Evolutionary conservation across 1,140 invertebrate genomes (phyloP), one percentile per base, ranked within the genome.

Genomic region (Hycleus phaleratus): DNA sequence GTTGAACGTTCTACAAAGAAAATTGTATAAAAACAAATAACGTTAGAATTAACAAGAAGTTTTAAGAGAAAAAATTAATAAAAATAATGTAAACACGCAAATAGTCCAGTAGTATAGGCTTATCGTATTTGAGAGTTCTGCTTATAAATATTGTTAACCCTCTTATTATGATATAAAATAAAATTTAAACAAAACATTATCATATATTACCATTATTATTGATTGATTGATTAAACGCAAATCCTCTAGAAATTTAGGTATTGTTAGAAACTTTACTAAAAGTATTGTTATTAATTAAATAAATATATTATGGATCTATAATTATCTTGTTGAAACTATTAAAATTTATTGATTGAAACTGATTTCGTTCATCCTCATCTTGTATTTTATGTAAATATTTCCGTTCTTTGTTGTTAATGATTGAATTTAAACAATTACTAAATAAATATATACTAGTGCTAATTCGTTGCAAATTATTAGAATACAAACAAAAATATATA

Each of bases 71-170:
- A 42, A 42, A 42, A 42, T 10, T 42, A 39, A 49, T 43, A 38
- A 39, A 49, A 49, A 42, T 38, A 47, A 26, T n/a, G 46, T 25
- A 46, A 47, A 47, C 54, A 49, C 46, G 46, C 46, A 60, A 59
- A 46, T 63, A 61, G 62, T 63, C 56, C 58, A 63, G 52, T 60
- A 60, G 59, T 25, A 55, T 63, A 63, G 58, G 55, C 59, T 61
- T 63, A 63, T 63, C 61, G 60, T 63, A 63, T 50, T 60, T 63
- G 53, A 60, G 45, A 60, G 32, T 63, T 56, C 61, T 58, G 60
- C 60, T 63, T 65, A 43, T n/a, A 8, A 42, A 58, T 57, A 60
- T 63, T 65, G 58, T 60, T 62, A 64, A 55, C 47, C 54, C 55
- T 61, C 60, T 57, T 32, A 32, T 32, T 32, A 32, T 32, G 4